Evolutionary conservation across 2,888 invertebrate species (phyloP).

Genomic region (Ctenicera cuprea): DNA sequence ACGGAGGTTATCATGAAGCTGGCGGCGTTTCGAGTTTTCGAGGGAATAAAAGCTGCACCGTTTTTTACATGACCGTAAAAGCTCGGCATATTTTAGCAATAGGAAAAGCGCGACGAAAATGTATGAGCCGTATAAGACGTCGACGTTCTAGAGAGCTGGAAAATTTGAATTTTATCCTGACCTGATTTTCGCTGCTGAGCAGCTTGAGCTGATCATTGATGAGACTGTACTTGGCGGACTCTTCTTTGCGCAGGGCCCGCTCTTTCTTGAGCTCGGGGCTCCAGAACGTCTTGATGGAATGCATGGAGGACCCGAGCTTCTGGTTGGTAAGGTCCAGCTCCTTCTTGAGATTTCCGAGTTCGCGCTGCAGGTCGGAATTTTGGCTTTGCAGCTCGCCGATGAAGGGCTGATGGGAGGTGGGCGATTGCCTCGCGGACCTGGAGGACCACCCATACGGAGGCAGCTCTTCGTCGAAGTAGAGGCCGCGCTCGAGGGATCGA

Average conservation of each 20-base stretch:
- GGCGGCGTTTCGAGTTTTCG: not conserved
- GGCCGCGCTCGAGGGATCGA: constrained; percentile 80
- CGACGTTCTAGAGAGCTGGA: constrained; percentile 9
- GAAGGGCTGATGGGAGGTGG: constrained; percentile 79
- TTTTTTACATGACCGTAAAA: constrained; percentile 22
- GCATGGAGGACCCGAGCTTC: constrained; percentile 98
- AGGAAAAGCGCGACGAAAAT: not conserved
- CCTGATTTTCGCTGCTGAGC: constrained; percentile 98
- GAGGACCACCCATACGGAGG: constrained; percentile 63
- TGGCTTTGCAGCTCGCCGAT: constrained; percentile 92
- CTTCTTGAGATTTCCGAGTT: constrained; percentile 92
- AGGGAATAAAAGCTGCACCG: constrained; percentile 5
- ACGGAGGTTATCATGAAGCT: constrained; percentile 21
- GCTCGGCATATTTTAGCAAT: not conserved
- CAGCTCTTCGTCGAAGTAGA: constrained; percentile 82
- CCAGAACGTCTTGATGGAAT: constrained; percentile 99
- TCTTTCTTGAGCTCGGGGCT: constrained; percentile 99
- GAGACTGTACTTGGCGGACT: constrained; percentile 96
- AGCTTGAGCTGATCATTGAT: constrained; percentile 97
- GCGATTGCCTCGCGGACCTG: constrained; percentile 82
- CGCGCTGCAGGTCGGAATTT: constrained; percentile 95
- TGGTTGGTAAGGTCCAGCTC: constrained; percentile 97
- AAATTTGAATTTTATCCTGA: constrained; percentile 66
- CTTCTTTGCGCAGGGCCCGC: constrained; percentile 96
- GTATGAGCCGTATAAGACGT: not conserved